Percentiles rank a stretch among this genome's conserved stretches.
Evolutionary conservation across 2,797 vertebrate genomes (phyloP).

Genomic region (Buceros bicornis): DNA sequence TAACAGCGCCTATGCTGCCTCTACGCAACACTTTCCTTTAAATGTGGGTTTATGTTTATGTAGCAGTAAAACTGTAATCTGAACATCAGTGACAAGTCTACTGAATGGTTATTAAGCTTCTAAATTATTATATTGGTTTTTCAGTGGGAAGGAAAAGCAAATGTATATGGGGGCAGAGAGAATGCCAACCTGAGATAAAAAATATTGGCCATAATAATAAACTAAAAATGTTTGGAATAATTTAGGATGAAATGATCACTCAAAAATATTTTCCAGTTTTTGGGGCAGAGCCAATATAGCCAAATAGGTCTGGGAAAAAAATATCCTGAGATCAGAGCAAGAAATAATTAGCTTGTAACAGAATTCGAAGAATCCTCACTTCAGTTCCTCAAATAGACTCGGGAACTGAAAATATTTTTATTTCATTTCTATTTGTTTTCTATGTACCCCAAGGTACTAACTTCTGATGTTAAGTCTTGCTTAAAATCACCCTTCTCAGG

Average conservation of each 20-base stretch:
- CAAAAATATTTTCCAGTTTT: conserved; percentile 13
- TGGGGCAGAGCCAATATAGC: not conserved
- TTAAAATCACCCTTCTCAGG: not conserved
- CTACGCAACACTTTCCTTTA: conserved; percentile 3
- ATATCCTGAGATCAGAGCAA: conserved; percentile 9
- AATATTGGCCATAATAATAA: conserved; percentile 40
- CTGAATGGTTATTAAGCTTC: conserved; percentile 61
- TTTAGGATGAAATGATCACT: conserved; percentile 16
- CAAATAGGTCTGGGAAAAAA: conserved; percentile 32
- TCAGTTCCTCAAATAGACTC: conserved; percentile 24
- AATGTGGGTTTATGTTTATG: conserved; percentile 63
- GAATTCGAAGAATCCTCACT: conserved; percentile 35
- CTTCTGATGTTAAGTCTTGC: not conserved
- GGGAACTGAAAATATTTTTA: conserved; percentile 47
- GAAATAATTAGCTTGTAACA: conserved; percentile 35
- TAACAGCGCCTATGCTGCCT: conserved; percentile 1
- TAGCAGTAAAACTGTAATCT: conserved; percentile 73
- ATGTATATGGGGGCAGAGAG: not conserved
- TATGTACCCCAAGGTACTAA: not conserved
- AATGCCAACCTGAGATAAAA: conserved; percentile 27
- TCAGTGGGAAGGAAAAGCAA: conserved; percentile 51
- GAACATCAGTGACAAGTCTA: conserved; percentile 69
- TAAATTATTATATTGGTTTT: conserved; percentile 50
- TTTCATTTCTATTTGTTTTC: conserved; percentile 44
- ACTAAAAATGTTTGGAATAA: conserved; percentile 26